Evolutionary conservation across 2,797 vertebrate species (phyloP), one percentile per base, ranked within the genome.

Genomic region (Spatula versicolor): DNA sequence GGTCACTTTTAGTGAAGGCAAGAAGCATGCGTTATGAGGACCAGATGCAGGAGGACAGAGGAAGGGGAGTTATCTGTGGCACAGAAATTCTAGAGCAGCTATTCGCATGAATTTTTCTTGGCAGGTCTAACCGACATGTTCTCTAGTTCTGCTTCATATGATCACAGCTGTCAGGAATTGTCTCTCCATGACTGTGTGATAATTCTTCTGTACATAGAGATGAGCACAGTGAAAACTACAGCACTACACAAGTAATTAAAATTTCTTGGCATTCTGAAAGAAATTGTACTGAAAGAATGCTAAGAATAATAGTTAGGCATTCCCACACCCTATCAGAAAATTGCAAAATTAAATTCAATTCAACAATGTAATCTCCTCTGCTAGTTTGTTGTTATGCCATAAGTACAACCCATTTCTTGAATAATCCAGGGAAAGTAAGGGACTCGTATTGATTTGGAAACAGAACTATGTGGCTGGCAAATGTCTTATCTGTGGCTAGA

Each of bases 81-180:
- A 59, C 18, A 67, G 45, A 18, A 74, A 90, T 81, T 88, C 72
- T 72, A 58, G 18, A 62, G 19, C 20, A 87, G n/a, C 17, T 7
- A 59, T 93, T 92, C 90, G 30, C n/a, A 59, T 63, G 35, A 18
- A 6, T 77, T 94, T 92, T 93, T 81, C 46, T 87, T 96, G 89
- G 55, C 83, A 79, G 39, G 10, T 13, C 30, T 86, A 43, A 13
- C 69, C 88, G 64, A 9, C 30, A 18, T n/a, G 4, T 45, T 78
- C 50, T 83, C 46, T 63, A 39, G 14, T 60, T 94, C 46, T 82
- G 72, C 43, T 82, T 73, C 28, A 9, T 63, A 13, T 30, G 28
- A 31, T 52, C 1, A 1, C 25, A 56, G 45, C 52, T 77, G 56
- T n/a, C 60, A 59, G n/a, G 67, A 93, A 63, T 20, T 79, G 50